Percentiles rank a stretch among this genome's conserved stretches.
These are phyloP conservation scores for Microvelia longipes DNA, from an alignment of 1,140 invertebrate species.

Conservation along the genomic window DNA sequence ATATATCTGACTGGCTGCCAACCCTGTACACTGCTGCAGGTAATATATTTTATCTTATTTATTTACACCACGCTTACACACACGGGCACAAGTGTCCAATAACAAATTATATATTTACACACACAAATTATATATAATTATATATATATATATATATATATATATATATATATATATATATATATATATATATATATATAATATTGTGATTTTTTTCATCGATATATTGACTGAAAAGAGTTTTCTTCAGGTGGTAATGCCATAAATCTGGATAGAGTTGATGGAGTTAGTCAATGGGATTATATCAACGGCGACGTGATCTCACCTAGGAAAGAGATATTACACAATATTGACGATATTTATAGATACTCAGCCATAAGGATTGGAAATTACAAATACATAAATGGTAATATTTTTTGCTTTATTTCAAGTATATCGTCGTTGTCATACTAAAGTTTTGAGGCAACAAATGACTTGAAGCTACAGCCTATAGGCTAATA, in stretches of 20 bases:
- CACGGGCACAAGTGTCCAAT: background rate
- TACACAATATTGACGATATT: conserved; percentile 59
- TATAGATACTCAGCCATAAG: conserved; percentile 41
- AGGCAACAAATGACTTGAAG: no score
- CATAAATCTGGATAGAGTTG: conserved; percentile 33
- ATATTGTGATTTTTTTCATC: background rate
- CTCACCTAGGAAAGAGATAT: conserved; percentile 40
- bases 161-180: conserved; percentile 7
- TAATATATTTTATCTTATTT: no score
- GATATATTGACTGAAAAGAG: no score
- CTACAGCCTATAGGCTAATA: no score
- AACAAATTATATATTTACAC: background rate
- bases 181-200: background rate
- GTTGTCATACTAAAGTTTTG: no score
- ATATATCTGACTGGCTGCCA: conserved; percentile 43
- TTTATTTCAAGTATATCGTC: no score
- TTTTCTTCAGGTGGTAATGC: conserved; percentile 32
- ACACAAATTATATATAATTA: no score
- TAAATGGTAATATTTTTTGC: conserved; percentile 51
- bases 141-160: background rate
- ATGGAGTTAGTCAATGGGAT: conserved; percentile 44
- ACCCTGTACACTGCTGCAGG: conserved; percentile 47
- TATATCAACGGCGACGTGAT: conserved; percentile 34
- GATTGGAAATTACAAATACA: conserved; percentile 51
- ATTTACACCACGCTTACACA: no score